Evolutionary conservation across 2,888 invertebrate genomes (phyloP), one percentile per base, ranked within the genome.

Genomic region (Athripsodes cinereus): DNA sequence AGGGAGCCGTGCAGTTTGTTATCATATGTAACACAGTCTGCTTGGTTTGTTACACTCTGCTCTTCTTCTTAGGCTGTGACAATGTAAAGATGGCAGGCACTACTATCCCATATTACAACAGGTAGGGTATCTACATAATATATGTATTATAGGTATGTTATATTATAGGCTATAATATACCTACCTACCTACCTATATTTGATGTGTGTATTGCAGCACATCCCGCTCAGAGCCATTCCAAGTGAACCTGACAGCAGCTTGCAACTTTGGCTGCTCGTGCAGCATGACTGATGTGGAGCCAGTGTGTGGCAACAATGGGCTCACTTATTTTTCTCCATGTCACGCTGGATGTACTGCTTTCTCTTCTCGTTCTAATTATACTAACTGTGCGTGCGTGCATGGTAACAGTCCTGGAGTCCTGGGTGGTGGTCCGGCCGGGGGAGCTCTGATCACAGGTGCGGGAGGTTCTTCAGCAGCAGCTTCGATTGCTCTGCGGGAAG

Each of bases 31-130:
- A 96, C 74, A 81, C 88, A 2, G 80, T 94, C 57, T 94, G 94
- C 68, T 77, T 96, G 63, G 83, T 86, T 31, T 91, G 93, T 71
- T 95, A 95, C 71, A 89, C 88, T 2, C 77, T 94, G 64, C 78
- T 96, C 22, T 94, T 96, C 79, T 92, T 94, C 74, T 81, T 96
- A 67, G 96, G 96, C 58, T 96, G 96, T 74, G 92, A 94, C 70
- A 96, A 96, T 74, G 86, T 93, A 61, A 92, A 93, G 74, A 92
- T 96, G 89, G 96, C 96, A 35, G 96, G 96, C 49, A 93, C 95
- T 1, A 96, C 95, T 5, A 91, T 91, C 69, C 92, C 93, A 0
- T 93, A 93, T 68, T 91, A 89, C 69, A 90, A 88, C 68, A 88
- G 85, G 81, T 85, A n/a, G n/a, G n/a, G n/a, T n/a, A n/a, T n/a